Percentiles rank a stretch among this genome's conserved stretches.
Evolutionary conservation across 1,140 invertebrate genomes (phyloP).

Genomic region (Drosophila nebulosa): DNA sequence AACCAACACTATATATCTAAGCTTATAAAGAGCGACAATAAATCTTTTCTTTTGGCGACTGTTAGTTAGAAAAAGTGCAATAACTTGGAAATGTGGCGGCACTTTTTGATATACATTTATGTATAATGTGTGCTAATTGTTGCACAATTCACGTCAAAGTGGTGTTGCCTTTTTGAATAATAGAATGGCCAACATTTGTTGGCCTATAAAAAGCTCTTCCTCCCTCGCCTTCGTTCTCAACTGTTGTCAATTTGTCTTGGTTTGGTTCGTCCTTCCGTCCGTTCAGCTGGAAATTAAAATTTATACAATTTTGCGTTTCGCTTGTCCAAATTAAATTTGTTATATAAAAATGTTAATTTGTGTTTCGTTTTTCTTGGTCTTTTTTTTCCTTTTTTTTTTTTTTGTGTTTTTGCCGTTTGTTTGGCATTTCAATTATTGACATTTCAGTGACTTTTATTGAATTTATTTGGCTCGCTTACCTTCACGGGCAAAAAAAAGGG

Average conservation of each 20-base stretch:
- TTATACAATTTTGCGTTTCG: constrained; percentile 44
- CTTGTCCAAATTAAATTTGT: constrained; percentile 64
- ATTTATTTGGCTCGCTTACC: constrained; percentile 51
- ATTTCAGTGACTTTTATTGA: constrained; percentile 65
- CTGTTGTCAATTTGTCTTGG: constrained; percentile 2
- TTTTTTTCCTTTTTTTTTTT: constrained; percentile 10
- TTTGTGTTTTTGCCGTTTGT: constrained; percentile 15
- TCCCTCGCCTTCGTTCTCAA: constrained; percentile 15
- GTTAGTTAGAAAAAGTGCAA: constrained; percentile 57
- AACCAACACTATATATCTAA: constrained; percentile 51
- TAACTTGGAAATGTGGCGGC: constrained; percentile 47
- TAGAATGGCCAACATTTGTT: background rate
- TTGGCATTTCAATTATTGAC: constrained; percentile 65
- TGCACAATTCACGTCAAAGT: constrained; percentile 21
- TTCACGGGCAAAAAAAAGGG: constrained; percentile 10
- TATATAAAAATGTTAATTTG: constrained; percentile 65
- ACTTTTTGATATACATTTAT: constrained; percentile 22
- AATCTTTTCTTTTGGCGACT: constrained; percentile 33
- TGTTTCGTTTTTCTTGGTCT: background rate
- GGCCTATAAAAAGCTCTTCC: constrained; percentile 31
- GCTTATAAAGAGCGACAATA: constrained; percentile 38
- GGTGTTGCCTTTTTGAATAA: constrained; percentile 25
- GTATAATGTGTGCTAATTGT: constrained; percentile 37
- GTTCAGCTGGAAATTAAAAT: constrained; percentile 33
- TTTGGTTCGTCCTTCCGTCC: constrained; percentile 22